Evolutionary conservation across 2,888 invertebrate genomes (phyloP).

Genomic region (Troides aeacus): DNA sequence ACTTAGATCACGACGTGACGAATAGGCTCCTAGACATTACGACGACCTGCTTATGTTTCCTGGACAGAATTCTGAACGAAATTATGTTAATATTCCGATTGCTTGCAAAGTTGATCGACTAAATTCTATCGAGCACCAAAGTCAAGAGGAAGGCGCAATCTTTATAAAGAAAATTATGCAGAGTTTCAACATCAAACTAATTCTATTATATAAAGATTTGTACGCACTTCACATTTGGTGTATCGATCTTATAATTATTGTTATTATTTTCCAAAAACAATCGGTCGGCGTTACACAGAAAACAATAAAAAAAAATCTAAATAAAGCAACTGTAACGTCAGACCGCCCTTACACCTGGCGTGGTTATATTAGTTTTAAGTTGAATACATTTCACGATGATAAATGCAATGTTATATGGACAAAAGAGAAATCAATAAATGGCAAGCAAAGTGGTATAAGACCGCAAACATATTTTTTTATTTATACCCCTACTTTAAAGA

Average conservation of each 20-base stretch:
- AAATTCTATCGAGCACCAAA: constrained; percentile 9
- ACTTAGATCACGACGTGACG: constrained; percentile 56
- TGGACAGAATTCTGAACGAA: constrained; percentile 4
- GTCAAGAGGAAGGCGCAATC: background rate
- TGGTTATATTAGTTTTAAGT: constrained; percentile 60
- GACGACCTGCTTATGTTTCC: constrained; percentile 18
- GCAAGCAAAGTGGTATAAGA: constrained; percentile 57
- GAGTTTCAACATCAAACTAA: background rate
- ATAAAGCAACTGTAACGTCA: constrained; percentile 48
- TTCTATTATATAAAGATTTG: constrained; percentile 33
- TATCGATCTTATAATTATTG: constrained; percentile 55
- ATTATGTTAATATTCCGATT: constrained; percentile 1
- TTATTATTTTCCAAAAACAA: constrained; percentile 51
- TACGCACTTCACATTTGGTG: constrained; percentile 63
- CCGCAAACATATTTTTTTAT: constrained; percentile 38
- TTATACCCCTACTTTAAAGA: background rate
- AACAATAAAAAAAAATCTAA: constrained; percentile 49
- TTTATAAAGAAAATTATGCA: constrained; percentile 1
- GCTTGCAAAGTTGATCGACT: background rate
- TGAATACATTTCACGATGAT: constrained; percentile 51
- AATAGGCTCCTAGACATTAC: constrained; percentile 17
- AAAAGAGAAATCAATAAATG: constrained; percentile 39
- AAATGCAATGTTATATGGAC: constrained; percentile 56
- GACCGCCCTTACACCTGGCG: constrained; percentile 51
- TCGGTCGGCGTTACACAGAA: constrained; percentile 50